Conservation (phyloP, 1,140 invertebrate species). For the Drosophila eugracilis region DNA sequence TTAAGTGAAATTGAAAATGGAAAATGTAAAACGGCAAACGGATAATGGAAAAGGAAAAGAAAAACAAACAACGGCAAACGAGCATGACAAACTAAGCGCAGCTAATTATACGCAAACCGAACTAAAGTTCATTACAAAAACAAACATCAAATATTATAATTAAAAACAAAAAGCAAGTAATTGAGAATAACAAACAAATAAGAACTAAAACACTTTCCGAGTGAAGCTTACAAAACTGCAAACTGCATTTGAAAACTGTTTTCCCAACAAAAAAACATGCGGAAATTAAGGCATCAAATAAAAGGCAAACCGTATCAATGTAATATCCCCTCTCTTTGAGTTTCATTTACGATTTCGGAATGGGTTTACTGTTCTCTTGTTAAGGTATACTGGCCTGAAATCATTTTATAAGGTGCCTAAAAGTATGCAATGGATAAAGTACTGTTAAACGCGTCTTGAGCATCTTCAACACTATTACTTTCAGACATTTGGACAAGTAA, state of each 20-base stretch:
- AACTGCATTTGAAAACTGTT: constrained; percentile 70
- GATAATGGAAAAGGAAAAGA: constrained; percentile 44
- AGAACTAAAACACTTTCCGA: constrained; percentile 46
- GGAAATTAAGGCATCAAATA: constrained; percentile 73
- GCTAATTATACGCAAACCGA: constrained; percentile 64
- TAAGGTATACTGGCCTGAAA: background rate
- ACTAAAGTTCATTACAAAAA: constrained; percentile 63
- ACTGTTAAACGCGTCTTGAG: too few species aligned
- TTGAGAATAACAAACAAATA: constrained; percentile 38
- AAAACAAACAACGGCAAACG: constrained; percentile 54
- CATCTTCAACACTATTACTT: too few species aligned
- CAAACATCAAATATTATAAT: constrained; percentile 51
- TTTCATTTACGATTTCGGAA: constrained; percentile 15
- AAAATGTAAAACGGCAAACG: constrained; percentile 20
- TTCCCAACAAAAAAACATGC: constrained; percentile 49
- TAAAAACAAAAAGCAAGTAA: constrained; percentile 38
- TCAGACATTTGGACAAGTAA: background rate
- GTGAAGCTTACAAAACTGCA: constrained; percentile 69
- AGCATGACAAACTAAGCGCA: constrained; percentile 73
- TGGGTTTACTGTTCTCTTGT: background rate
- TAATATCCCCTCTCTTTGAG: constrained; percentile 25
- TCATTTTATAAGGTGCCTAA: too few species aligned
- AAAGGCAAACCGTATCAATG: constrained; percentile 76
- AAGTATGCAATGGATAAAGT: too few species aligned
- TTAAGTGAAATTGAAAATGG: constrained; percentile 17